A percentile compares a stretch with the other conserved stretches of the same genome.
Conservation (phyloP, 2,797 vertebrate genomes). For the Gastrophryne carolinensis region DNA sequence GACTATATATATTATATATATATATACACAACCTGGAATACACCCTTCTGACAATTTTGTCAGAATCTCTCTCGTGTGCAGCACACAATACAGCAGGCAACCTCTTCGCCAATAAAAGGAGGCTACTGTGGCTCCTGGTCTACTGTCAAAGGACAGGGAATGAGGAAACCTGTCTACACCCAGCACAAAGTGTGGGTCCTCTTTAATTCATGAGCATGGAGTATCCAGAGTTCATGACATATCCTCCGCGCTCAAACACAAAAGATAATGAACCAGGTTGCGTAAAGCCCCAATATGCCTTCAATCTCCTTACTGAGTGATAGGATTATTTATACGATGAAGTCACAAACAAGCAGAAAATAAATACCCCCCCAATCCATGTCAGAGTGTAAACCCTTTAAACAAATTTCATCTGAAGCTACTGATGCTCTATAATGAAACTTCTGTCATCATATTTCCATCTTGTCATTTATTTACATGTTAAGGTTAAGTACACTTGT, state of each 20-base stretch:
- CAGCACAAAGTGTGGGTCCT: too few relatives aligned
- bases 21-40: too few relatives aligned
- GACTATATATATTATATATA: too few relatives aligned
- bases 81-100: too few relatives aligned
- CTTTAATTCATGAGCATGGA: neutral
- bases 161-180: too few relatives aligned
- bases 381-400: constrained; percentile 37
- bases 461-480: constrained; percentile 3
- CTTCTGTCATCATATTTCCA: neutral
- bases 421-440: neutral
- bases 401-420: constrained; percentile 35
- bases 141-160: too few relatives aligned
- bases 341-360: constrained; percentile 58
- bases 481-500: neutral
- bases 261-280: constrained; percentile 55
- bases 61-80: too few relatives aligned
- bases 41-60: too few relatives aligned
- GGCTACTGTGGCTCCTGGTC: too few relatives aligned
- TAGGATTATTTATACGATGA: constrained; percentile 60
- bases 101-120: too few relatives aligned
- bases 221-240: neutral
- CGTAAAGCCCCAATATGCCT: constrained; percentile 62
- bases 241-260: constrained; percentile 11
- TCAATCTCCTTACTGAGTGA: constrained; percentile 57
- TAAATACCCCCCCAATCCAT: constrained; percentile 39